Conservation (phyloP, 1,140 invertebrate species). For the Apocrypta bakeri region DNA sequence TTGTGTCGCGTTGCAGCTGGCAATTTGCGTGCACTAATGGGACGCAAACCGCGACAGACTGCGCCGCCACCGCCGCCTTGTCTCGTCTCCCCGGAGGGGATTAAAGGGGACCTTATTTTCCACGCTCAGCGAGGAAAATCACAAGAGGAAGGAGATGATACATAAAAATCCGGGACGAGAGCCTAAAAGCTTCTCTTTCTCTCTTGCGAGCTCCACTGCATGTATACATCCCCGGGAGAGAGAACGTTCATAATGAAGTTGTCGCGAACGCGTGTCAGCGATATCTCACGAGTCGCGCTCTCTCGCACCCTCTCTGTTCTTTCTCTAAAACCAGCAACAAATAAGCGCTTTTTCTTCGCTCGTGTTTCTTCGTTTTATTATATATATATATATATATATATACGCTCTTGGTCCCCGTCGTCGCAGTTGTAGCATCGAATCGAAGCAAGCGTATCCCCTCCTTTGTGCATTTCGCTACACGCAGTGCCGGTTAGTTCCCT, state of each 20-base stretch:
- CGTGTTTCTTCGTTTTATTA: background rate
- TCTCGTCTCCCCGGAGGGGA: conserved; percentile 40
- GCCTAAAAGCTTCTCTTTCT: conserved; percentile 43
- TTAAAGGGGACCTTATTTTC: conserved; percentile 51
- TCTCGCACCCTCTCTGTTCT: conserved; percentile 54
- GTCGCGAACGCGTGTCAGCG: conserved; percentile 59
- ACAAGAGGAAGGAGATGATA: conserved; percentile 26
- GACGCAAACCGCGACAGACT: conserved; percentile 33
- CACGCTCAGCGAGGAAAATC: conserved; percentile 48
- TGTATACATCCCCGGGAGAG: conserved; percentile 1
- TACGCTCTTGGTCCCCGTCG: background rate
- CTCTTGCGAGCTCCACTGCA: background rate
- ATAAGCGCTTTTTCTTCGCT: conserved; percentile 49
- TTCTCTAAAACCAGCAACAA: conserved; percentile 57
- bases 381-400: background rate
- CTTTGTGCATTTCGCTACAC: background rate
- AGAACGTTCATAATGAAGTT: conserved; percentile 57
- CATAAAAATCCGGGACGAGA: conserved; percentile 44
- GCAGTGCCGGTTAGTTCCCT: background rate
- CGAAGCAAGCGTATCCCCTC: background rate
- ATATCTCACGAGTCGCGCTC: conserved; percentile 54
- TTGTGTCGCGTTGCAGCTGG: conserved; percentile 34
- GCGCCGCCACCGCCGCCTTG: background rate
- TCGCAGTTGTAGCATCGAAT: background rate
- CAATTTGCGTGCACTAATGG: conserved; percentile 46